Conservation (phyloP, 2,888 invertebrate species). For the Seira sanloemensis region DNA sequence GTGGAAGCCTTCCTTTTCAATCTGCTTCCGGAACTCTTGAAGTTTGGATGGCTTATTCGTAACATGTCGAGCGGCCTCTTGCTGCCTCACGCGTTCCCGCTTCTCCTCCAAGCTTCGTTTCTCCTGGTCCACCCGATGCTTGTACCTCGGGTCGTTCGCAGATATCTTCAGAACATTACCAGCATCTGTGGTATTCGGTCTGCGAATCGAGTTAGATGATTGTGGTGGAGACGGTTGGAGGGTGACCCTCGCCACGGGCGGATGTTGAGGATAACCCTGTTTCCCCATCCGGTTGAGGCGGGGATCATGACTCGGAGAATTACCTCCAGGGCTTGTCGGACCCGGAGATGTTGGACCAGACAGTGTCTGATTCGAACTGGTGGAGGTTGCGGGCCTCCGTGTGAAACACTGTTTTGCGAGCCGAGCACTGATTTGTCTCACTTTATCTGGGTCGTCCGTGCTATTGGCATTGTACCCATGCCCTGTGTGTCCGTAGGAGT, state of each 20-base stretch:
- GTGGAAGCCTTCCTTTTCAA: constrained; percentile 61
- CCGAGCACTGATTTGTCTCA: constrained; percentile 44
- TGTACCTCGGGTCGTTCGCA: constrained; percentile 24
- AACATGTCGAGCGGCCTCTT: not conserved
- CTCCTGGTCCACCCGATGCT: constrained; percentile 20
- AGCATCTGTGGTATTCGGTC: constrained; percentile 24
- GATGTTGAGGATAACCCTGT: not conserved
- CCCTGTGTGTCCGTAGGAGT: not conserved
- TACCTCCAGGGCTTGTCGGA: constrained; percentile 19
- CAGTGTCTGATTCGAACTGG: constrained; percentile 3
- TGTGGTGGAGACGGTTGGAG: constrained; percentile 20
- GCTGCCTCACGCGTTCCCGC: constrained; percentile 32
- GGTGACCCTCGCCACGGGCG: not conserved
- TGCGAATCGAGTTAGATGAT: not conserved
- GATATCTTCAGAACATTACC: constrained; percentile 38
- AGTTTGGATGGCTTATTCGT: constrained; percentile 38
- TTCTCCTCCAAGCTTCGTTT: constrained; percentile 24
- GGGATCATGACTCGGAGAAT: constrained; percentile 32
- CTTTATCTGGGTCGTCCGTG: constrained; percentile 18
- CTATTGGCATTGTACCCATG: not conserved
- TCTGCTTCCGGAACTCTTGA: constrained; percentile 60
- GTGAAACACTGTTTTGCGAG: constrained; percentile 60
- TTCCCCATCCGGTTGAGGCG: constrained; percentile 22
- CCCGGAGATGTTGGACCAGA: constrained; percentile 24
- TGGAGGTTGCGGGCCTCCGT: constrained; percentile 19